Percentiles rank a stretch among this genome's conserved stretches.
Evolutionary conservation across 2,888 invertebrate genomes (phyloP).

Genomic region (Sipha maydis): DNA sequence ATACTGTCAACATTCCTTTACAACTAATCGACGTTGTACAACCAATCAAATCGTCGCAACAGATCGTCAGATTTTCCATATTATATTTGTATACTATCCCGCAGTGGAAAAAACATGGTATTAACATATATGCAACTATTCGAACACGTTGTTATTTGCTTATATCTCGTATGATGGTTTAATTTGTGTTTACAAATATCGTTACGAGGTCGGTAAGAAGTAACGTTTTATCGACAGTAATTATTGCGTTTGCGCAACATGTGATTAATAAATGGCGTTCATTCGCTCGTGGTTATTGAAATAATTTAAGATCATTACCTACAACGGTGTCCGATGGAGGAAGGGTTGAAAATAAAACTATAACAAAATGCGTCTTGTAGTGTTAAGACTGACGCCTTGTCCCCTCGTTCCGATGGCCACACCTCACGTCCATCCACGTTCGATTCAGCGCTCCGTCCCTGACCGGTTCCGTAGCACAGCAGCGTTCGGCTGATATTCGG

Average conservation of each 20-base stretch:
- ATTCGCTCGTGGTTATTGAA: no score
- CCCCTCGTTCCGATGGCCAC: neutral
- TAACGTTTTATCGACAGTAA: neutral
- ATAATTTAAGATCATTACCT: neutral
- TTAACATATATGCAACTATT: neutral
- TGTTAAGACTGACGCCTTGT: neutral
- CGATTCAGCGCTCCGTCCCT: slow-evolving; percentile 26
- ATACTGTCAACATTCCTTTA: slow-evolving; percentile 27
- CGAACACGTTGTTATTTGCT: neutral
- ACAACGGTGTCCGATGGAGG: neutral
- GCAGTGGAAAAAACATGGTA: neutral
- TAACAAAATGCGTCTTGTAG: neutral
- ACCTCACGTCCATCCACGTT: neutral
- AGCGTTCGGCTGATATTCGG: neutral
- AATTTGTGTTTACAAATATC: neutral
- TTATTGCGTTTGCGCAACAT: neutral
- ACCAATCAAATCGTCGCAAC: neutral
- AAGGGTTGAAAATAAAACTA: neutral
- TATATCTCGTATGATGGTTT: neutral
- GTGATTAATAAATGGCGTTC: neutral
- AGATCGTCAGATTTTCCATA: neutral
- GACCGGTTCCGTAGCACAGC: slow-evolving; percentile 14
- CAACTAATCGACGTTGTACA: neutral
- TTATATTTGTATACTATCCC: neutral
- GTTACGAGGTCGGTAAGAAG: neutral